Evolutionary conservation across 2,113 vertebrate genomes (phyloP), one percentile per base, ranked within the genome.

Genomic region (Amblyopsis rosae): DNA sequence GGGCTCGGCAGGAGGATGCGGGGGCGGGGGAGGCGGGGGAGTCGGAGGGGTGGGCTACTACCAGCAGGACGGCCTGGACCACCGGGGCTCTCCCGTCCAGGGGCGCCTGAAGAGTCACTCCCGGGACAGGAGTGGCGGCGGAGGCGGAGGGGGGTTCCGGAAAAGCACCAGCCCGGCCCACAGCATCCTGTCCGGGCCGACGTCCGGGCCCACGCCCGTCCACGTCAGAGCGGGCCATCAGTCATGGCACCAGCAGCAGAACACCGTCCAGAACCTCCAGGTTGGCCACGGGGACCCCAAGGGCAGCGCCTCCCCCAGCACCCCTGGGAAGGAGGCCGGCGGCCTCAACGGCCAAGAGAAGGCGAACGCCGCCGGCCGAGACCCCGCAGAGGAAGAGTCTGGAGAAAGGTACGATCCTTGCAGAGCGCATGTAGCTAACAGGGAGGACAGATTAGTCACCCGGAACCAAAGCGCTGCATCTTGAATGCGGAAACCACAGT

Each of bases 61-160:
- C 69, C 96, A 96, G 91, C 96, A 96, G 93, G 97, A 96, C 89
- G 95, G 95, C 87, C 94, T 93, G 71, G 97, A 98, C 77, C 95
- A 95, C 88, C 92, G 95, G 82, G 95, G 94, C 50, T 94, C 93
- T 5, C 87, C 94, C 26, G 93, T 93, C 72, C 95, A 96, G 91
- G 93, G 79, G 83, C 92, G 95, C 76, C 75, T 98, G 74, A 98
- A 98, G 91, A 97, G 90, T 91, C 96, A 96, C 84, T 92, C 96
- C 9, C 89, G 94, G 92, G 96, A 98, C 86, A 95, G 95, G 86
- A 94, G 88, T 5, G 60, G 78, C 7, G 87, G 83, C 15, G 33
- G 12, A 46, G 59, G 35, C 6, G 59, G 35, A 16, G 59, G 91
- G 13, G 92, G 92, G 74, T 91, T 96, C 59, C 93, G 95, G 59